A percentile compares a stretch with the other conserved stretches of the same genome.
These are phyloP conservation scores for Elephas maximus DNA, from an alignment of 2,113 vertebrate species.

Conservation along the genomic window DNA sequence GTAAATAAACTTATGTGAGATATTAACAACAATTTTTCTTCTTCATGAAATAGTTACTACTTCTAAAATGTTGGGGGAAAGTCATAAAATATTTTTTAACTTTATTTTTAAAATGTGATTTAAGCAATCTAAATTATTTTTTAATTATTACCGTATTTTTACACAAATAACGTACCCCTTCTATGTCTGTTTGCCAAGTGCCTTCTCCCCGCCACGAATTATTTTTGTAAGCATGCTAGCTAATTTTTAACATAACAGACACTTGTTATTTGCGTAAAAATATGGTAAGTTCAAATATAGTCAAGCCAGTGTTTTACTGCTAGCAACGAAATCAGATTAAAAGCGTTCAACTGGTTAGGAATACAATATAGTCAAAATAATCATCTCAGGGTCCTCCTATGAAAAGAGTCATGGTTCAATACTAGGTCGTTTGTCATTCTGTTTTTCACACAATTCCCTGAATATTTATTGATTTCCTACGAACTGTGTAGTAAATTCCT, in stretches of 20 bases:
- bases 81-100: constrained; percentile 10
- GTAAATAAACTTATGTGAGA: not conserved
- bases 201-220: no score
- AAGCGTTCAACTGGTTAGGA: not conserved
- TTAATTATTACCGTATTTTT: not conserved
- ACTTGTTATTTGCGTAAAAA: no score
- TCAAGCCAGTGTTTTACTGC: not conserved
- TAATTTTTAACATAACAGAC: no score
- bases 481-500: not conserved
- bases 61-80: not conserved
- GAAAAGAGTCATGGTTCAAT: not conserved
- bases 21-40: not conserved
- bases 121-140: constrained; percentile 12
- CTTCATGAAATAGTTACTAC: not conserved
- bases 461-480: not conserved
- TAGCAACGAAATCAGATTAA: not conserved
- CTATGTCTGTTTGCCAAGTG: no score
- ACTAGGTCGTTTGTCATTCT: not conserved
- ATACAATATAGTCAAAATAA: not conserved
- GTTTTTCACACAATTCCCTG: not conserved
- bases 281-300: not conserved
- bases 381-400: not conserved
- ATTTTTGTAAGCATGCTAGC: no score
- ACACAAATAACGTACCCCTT: no score
- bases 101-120: not conserved